Evolutionary conservation across 2,888 invertebrate genomes (phyloP).

Genomic region (Emmelina monodactyla): DNA sequence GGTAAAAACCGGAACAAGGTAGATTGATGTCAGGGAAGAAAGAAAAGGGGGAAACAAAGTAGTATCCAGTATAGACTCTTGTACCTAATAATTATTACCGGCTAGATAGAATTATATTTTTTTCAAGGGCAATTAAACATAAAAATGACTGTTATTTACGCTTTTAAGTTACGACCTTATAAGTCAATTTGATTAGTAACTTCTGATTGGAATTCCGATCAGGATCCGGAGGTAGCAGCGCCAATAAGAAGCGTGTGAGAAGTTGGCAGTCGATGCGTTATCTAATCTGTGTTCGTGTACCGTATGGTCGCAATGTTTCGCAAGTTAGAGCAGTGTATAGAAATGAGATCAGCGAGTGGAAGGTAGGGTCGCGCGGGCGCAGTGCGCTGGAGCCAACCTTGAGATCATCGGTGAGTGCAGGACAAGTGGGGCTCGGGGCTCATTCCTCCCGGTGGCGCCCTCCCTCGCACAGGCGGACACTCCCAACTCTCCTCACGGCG

Average conservation of each 20-base stretch:
- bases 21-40: too few species aligned
- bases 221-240: not conserved
- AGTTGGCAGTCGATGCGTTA: not conserved
- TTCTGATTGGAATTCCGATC: constrained; percentile 1
- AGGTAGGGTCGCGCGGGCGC: constrained; percentile 6
- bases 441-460: constrained; percentile 64
- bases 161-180: too few species aligned
- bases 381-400: constrained; percentile 47
- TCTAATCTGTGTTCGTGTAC: too few species aligned
- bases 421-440: constrained; percentile 58
- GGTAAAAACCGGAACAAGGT: too few species aligned
- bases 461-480: constrained; percentile 60
- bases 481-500: constrained; percentile 40
- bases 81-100: too few species aligned
- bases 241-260: not conserved
- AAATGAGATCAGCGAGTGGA: not conserved
- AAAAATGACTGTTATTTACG: too few species aligned
- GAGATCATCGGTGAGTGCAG: constrained; percentile 64
- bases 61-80: too few species aligned
- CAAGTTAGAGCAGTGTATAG: not conserved
- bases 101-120: too few species aligned
- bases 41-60: too few species aligned
- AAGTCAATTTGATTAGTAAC: too few species aligned
- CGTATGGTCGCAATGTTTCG: too few species aligned
- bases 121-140: too few species aligned